Percentiles rank a stretch among this genome's conserved stretches.
Conservation (phyloP, 64 coral and sea anemone genomes). For the Montipora capricornis region DNA sequence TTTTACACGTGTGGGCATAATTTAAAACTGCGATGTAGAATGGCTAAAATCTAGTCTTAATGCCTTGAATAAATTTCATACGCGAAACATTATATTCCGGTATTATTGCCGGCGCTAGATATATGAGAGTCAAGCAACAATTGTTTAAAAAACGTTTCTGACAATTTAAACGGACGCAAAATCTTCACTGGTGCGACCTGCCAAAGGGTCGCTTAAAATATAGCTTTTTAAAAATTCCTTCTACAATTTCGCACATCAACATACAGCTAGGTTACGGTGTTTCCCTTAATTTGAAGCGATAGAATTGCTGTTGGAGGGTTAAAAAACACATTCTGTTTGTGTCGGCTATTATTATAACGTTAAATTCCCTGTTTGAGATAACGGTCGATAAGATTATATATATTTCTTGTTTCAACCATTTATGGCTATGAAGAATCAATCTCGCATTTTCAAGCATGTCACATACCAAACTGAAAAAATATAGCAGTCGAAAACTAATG, state of each 20-base stretch:
- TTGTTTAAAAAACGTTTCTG: conserved; percentile 15
- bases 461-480: background rate
- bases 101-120: background rate
- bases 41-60: background rate
- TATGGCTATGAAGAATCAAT: background rate
- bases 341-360: background rate
- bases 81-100: background rate
- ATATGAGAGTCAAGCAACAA: background rate
- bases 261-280: background rate
- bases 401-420: background rate
- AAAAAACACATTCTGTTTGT: background rate
- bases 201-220: background rate
- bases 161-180: background rate
- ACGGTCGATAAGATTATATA: background rate
- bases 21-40: background rate
- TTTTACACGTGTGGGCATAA: no score
- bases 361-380: conserved; percentile 20
- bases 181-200: background rate
- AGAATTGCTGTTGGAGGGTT: background rate
- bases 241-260: background rate
- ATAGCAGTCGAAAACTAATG: background rate
- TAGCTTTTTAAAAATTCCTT: background rate
- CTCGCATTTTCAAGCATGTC: background rate
- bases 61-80: background rate
- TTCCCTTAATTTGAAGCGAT: background rate